Base-by-base conservation (phyloP, 2,888 invertebrate genomes). In the Lordiphosa andalusiaca region DNA sequence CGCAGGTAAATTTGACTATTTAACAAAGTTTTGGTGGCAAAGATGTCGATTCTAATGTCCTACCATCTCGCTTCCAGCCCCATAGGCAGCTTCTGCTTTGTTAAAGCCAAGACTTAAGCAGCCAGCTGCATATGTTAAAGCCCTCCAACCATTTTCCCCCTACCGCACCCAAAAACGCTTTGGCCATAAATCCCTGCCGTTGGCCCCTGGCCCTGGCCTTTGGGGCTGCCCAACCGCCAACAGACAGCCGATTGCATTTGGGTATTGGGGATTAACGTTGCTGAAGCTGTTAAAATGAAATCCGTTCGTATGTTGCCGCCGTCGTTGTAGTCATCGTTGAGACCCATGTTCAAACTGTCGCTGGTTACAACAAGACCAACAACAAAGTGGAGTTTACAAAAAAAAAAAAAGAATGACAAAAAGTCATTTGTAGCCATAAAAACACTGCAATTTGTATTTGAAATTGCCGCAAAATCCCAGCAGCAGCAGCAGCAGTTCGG, bases 401-500 rank as follows among this genome's bases (percentile, higher is more conserved):
- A 61, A 41, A 67, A 72, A 65, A 56, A 38, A 30, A 61, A 41
- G 65, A 72, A 56, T 69, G 68, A 70, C 65, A 76, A 55, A 71
- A 69, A 71, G 71, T 69, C 78, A 78, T 75, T 71, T 75, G 83
- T 75, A 67, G 80, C 71, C 71, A 80, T 83, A 80, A 84, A 81
- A 81, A 84, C 84, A 80, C 59, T 76, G 81, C 80, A 81, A 81
- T 81, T 81, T 81, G 81, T 81, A 85, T 81, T 80, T 81, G 85
- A 83, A 81, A 81, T 83, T 84, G 81, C 85, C 81, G 84, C 76
- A 83, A 84, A 81, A 84, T 81, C 81, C 81, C 81, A 83, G 60
- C 21, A 38, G 37, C 48, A 38, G 38, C 3, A 48, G n/a, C 19
- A 25, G 25, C 39, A 39, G 77, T 40, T 54, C 63, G 44, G 66